Evolutionary conservation across 2,113 vertebrate genomes (phyloP).

Genomic region (Pseudopipra pipra): DNA sequence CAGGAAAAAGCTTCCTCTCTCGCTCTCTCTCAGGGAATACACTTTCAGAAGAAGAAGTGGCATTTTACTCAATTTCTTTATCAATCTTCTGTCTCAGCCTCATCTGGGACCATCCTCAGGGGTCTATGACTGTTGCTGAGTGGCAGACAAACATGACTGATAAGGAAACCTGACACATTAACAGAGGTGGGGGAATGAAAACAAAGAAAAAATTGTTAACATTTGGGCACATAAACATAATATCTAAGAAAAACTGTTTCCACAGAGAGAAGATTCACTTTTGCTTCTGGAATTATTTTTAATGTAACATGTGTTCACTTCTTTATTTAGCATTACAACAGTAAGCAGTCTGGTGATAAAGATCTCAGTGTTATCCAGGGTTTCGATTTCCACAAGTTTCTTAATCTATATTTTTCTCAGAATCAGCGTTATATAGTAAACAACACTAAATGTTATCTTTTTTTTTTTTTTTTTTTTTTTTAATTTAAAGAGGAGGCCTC

Average conservation of each 20-base stretch:
- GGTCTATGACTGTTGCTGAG: accelerated
- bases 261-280: not conserved
- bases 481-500: not conserved
- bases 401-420: not conserved
- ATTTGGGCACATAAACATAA: not conserved
- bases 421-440: not conserved
- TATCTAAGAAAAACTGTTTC: not conserved
- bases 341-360: not conserved
- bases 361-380: not conserved
- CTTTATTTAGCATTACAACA: not conserved
- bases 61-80: not conserved
- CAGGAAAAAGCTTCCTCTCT: not conserved
- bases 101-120: not conserved
- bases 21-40: not conserved
- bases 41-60: not conserved
- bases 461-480: not conserved
- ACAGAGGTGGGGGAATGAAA: not conserved
- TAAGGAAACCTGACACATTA: not conserved
- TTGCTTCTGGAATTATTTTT: not conserved
- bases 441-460: not conserved
- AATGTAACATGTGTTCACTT: not conserved
- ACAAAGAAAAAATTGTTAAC: not conserved
- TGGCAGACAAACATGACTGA: not conserved
- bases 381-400: not conserved
- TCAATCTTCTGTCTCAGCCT: not conserved